phyloP scores from a whole-genome alignment of 2,113 vertebrate genomes.

The Cavia aperea region DNA sequence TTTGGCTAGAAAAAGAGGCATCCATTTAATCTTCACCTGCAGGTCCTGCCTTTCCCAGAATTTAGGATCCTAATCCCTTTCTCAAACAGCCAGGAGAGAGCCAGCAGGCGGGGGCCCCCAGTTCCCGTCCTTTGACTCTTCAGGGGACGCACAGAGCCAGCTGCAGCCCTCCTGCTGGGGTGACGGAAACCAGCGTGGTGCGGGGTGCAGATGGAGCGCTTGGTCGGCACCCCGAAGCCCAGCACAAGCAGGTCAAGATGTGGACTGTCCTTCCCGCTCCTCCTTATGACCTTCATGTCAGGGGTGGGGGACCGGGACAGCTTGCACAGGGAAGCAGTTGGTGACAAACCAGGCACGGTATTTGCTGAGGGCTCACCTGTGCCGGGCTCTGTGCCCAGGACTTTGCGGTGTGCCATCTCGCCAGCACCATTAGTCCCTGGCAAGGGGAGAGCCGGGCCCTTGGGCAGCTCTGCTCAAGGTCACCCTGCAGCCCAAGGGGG shows the following conservation, averaged over 20 bases:
- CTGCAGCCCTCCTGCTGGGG: not conserved
- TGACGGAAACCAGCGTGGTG: accelerated
- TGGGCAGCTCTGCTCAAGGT: not conserved
- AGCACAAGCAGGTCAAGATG: not conserved
- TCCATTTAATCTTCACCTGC: not conserved
- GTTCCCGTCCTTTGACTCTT: not conserved
- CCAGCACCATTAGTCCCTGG: not conserved
- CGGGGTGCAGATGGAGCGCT: too few species aligned
- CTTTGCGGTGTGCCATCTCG: not conserved
- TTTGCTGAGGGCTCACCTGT: not conserved
- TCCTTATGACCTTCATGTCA: not conserved
- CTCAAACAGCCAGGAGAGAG: conserved; percentile 14
- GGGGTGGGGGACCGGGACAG: not conserved
- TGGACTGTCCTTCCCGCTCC: not conserved
- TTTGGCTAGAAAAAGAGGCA: not conserved
- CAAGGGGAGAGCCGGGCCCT: not conserved
- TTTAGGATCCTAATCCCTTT: conserved; percentile 12
- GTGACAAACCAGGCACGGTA: not conserved
- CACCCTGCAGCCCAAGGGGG: not conserved
- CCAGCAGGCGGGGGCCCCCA: not conserved
- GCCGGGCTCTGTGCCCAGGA: not conserved
- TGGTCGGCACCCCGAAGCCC: not conserved
- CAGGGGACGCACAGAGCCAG: not conserved
- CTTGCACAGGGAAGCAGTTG: not conserved
- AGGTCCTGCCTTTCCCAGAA: not conserved